phyloP scores from a whole-genome alignment of 2,113 vertebrate genomes.

The Psittacara wagleri region DNA sequence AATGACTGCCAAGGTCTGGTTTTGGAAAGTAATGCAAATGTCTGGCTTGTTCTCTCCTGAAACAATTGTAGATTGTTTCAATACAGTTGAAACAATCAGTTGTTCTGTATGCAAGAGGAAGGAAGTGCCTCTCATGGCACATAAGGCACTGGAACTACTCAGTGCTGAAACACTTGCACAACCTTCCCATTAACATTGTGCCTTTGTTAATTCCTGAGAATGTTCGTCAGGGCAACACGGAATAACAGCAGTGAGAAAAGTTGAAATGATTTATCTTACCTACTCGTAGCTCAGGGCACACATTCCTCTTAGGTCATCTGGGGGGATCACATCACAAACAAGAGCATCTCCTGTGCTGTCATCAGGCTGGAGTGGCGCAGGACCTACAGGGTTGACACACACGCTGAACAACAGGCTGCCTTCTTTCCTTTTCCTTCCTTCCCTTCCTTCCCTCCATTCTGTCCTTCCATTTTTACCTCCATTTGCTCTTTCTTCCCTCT shows the following conservation, averaged over 20 bases:
- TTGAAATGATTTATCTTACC: background rate
- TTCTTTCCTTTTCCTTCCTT: background rate
- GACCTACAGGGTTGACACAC: background rate
- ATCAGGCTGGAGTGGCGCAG: background rate
- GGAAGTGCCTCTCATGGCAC: background rate
- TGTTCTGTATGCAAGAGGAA: background rate
- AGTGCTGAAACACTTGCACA: background rate
- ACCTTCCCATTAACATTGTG: background rate
- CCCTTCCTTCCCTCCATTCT: background rate
- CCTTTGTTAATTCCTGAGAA: background rate
- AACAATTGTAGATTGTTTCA: background rate
- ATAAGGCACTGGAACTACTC: background rate
- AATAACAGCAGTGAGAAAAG: background rate
- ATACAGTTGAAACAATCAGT: too few relatives aligned
- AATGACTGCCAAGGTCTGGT: background rate
- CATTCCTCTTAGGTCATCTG: background rate
- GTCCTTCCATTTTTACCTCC: too few relatives aligned
- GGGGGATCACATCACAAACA: accelerated
- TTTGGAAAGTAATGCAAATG: background rate
- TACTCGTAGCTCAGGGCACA: accelerated
- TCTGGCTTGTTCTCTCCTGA: background rate
- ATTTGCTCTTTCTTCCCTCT: background rate
- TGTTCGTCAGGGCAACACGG: background rate
- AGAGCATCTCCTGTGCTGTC: accelerated
- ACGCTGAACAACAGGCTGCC: background rate